Conservation (phyloP, 2,888 invertebrate genomes). For the Eupeodes latifasciatus region DNA sequence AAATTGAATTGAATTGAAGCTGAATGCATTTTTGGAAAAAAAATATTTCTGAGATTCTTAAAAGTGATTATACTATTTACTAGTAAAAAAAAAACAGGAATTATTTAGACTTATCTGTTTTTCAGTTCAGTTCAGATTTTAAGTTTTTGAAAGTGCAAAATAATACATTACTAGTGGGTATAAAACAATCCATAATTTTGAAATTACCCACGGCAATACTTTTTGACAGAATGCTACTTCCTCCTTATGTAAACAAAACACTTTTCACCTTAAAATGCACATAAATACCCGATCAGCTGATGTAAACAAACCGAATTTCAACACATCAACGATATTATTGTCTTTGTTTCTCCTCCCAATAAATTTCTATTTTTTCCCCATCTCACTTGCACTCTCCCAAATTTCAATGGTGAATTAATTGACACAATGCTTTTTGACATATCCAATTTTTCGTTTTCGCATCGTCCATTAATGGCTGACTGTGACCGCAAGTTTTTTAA, state of each 20-base stretch:
- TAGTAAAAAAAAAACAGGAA: too few species aligned
- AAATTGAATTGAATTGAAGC: too few species aligned
- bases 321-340: neutral
- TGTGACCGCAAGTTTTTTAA: neutral
- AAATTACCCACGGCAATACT: slow-evolving; percentile 2
- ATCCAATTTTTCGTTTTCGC: slow-evolving; percentile 49
- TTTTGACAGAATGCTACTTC: neutral
- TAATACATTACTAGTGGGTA: too few species aligned
- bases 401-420: slow-evolving; percentile 29
- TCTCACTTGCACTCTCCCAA: slow-evolving; percentile 32
- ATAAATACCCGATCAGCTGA: slow-evolving; percentile 56
- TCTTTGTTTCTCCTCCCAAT: neutral
- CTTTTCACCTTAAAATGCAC: slow-evolving; percentile 48
- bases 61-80: too few species aligned
- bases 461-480: slow-evolving; percentile 60
- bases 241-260: slow-evolving; percentile 56
- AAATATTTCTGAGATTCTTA: too few species aligned
- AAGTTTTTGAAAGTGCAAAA: too few species aligned
- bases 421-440: slow-evolving; percentile 42
- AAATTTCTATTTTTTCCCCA: neutral
- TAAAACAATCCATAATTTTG: neutral
- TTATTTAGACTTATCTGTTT: too few species aligned
- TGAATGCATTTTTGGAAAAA: too few species aligned
- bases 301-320: slow-evolving; percentile 68
- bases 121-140: too few species aligned